These are phyloP conservation scores for Cryptotis parvus DNA, from an alignment of 2,113 vertebrate species.

Conservation along the genomic window DNA sequence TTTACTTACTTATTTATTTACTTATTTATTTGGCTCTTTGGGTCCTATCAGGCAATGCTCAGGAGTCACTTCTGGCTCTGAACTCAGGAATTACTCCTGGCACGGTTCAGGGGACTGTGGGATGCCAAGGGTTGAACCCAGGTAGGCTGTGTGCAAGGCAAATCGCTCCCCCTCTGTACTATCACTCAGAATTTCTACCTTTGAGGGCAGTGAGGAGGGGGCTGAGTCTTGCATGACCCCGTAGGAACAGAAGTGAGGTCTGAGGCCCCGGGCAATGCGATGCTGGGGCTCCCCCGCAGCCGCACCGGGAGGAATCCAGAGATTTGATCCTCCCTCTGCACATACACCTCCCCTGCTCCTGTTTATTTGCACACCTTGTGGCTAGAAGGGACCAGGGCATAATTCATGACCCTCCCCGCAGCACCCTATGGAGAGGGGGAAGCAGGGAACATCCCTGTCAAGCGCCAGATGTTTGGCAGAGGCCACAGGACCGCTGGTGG, in stretches of 20 bases:
- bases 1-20: too few relatives aligned
- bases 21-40: too few relatives aligned
- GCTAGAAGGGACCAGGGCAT: slow-evolving; percentile 83
- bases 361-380: slow-evolving; percentile 83
- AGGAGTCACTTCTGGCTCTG: too few relatives aligned
- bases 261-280: slow-evolving; percentile 76
- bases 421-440: slow-evolving; percentile 78
- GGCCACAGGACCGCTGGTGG: slow-evolving; percentile 71
- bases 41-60: too few relatives aligned
- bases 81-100: too few relatives aligned
- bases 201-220: neutral
- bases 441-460: slow-evolving; percentile 81
- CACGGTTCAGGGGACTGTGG: too few relatives aligned
- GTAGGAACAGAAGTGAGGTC: neutral
- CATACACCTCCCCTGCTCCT: slow-evolving; percentile 75
- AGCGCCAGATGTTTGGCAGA: slow-evolving; percentile 82
- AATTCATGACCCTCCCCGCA: slow-evolving; percentile 75
- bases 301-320: neutral
- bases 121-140: too few relatives aligned
- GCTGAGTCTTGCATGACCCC: neutral
- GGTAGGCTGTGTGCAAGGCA: too few relatives aligned
- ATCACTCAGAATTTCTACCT: too few relatives aligned
- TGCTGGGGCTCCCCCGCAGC: slow-evolving; percentile 72
- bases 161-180: too few relatives aligned
- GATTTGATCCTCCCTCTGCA: slow-evolving; percentile 14